phyloP scores from a whole-genome alignment of 1,140 invertebrate species.

The Conopomorpha cramerella region DNA sequence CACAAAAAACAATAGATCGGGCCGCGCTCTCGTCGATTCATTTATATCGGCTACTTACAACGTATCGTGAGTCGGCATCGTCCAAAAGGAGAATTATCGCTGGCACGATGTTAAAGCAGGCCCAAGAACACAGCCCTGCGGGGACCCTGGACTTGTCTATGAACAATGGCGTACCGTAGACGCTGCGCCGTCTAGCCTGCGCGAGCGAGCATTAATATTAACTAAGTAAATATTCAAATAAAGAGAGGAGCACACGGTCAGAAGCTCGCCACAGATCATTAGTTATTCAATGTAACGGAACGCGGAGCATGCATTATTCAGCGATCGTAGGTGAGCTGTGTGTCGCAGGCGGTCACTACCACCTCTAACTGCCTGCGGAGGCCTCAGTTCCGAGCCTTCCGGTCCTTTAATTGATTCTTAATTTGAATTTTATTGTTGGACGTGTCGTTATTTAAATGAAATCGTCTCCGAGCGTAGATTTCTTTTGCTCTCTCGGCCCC shows the following conservation, averaged over 20 bases:
- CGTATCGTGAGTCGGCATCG: not conserved
- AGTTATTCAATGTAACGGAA: slow-evolving; percentile 49
- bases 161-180: slow-evolving; percentile 9
- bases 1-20: no score
- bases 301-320: slow-evolving; percentile 45
- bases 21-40: no score
- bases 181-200: slow-evolving; percentile 20
- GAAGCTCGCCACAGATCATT: slow-evolving; percentile 32
- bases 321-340: slow-evolving; percentile 13
- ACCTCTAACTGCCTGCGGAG: not conserved
- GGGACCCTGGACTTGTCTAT: slow-evolving; percentile 2
- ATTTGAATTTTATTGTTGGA: slow-evolving; percentile 24
- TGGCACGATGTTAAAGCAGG: slow-evolving; percentile 1
- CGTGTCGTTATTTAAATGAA: slow-evolving; percentile 29
- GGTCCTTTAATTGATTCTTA: slow-evolving; percentile 25
- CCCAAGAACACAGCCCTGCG: slow-evolving; percentile 3
- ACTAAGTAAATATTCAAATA: slow-evolving; percentile 34
- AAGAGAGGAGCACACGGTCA: slow-evolving; percentile 4
- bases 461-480: slow-evolving; percentile 8
- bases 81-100: slow-evolving; percentile 1
- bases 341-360: not conserved
- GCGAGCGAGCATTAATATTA: slow-evolving; percentile 37
- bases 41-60: slow-evolving; percentile 4
- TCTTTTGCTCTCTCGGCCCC: not conserved
- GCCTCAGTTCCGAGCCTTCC: slow-evolving; percentile 15